Evolutionary conservation across 2,113 vertebrate species (phyloP).

Genomic region (Pseudorectes ferrugineus): DNA sequence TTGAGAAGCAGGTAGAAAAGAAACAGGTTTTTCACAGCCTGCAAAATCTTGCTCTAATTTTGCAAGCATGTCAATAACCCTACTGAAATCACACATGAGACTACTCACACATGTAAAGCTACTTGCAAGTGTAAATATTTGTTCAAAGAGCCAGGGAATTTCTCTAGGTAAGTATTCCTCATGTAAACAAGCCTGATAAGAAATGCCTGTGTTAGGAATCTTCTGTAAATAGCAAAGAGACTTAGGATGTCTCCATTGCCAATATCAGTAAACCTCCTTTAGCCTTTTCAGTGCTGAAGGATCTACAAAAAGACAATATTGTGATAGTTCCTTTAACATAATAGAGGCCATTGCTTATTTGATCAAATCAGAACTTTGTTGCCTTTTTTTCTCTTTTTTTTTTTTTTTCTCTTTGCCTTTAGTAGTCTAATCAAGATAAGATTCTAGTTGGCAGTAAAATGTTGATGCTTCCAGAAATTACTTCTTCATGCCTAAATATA

Average conservation of each 20-base stretch:
- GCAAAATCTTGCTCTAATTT: background rate
- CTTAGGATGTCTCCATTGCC: background rate
- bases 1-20: background rate
- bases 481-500: background rate
- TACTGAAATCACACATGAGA: background rate
- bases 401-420: background rate
- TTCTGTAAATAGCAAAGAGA: conserved; percentile 28
- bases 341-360: background rate
- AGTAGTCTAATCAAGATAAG: background rate
- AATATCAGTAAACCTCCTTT: background rate
- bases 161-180: background rate
- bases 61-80: background rate
- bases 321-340: background rate
- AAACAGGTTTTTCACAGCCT: background rate
- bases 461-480: background rate
- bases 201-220: background rate
- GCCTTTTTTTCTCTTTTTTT: background rate
- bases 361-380: background rate
- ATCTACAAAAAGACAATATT: background rate
- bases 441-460: background rate
- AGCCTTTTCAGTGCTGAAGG: background rate
- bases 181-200: background rate
- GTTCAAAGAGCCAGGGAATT: background rate
- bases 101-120: background rate
- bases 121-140: conserved; percentile 11